Base-by-base conservation (phyloP, 2,113 vertebrate genomes). In the Pollachius pollachius region DNA sequence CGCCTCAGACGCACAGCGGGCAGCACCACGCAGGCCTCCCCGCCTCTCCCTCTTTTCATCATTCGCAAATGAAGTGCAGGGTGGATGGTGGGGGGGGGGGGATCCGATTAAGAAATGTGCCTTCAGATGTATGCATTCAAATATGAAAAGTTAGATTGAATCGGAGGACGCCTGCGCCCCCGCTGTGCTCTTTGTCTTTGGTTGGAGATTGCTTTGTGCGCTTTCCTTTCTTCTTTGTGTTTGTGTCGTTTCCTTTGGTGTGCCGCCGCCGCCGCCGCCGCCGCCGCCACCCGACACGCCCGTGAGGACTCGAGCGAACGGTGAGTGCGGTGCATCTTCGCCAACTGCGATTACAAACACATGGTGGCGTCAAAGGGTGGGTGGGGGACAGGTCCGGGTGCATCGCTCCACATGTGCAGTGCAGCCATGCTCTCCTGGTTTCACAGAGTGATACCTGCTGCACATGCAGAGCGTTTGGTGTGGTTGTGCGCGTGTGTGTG, bases 1-100 rank as follows among this genome's bases (percentile, higher is more conserved):
- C 63, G 56, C 60, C 62, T 74, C 65, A 69, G 71, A 76, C 75
- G 76, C 76, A 66, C 69, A 60, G 57, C n/a, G 63, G 65, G 60
- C 60, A 57, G 61, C 3, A 62, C 30, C 52, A 52, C 67, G 61
- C 54, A 21, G 65, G 58, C 19, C 41, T 41, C 41, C 54, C 13
- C 54, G 66, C 57, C 70, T 37, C 58, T 27, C 27, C 68, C 70
- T 9, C 70, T 74, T 84, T 84, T 82, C 81, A 83, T 87, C 75
- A 88, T 80, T 79, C 76, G 83, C 78, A 72, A 80, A 87, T 89
- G 79, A 89, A 88, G 83, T 65, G 64, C 69, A 68, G 67, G 41
- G 41, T 48, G 41, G 41, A 7, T 34, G 41, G 11, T 7, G 41
- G 41, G 2, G 41, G 41, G 41, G 12, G 41, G 41, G 9, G 41